A percentile compares a stretch with the other conserved stretches of the same genome.
Evolutionary conservation across 2,888 invertebrate genomes (phyloP).

Genomic region (Monopis laevigella): DNA sequence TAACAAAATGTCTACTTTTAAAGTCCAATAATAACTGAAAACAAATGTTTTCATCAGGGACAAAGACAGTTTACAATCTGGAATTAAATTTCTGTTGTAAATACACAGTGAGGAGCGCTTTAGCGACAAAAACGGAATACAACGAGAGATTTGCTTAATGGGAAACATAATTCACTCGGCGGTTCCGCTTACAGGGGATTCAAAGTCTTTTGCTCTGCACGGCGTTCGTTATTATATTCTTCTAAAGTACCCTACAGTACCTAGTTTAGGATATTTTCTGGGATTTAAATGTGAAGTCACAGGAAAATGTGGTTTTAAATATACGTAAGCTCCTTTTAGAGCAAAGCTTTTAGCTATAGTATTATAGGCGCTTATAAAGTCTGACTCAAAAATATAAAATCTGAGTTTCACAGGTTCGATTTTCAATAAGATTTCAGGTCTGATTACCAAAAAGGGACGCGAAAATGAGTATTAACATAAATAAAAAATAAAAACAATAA

Average conservation of each 20-base stretch:
- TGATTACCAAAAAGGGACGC: no score
- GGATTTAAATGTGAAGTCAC: no score
- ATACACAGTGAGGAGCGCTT: constrained; percentile 37
- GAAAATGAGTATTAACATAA: no score
- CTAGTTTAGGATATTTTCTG: no score
- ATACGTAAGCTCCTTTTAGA: no score
- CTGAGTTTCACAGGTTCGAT: no score
- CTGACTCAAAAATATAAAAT: no score
- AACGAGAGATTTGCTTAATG: constrained; percentile 53
- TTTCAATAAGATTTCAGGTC: no score
- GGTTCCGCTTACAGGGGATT: constrained; percentile 31
- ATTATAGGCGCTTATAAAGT: no score
- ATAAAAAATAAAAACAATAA: no score
- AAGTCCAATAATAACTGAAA: constrained; percentile 6
- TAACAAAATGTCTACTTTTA: neutral
- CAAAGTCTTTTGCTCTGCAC: constrained; percentile 27
- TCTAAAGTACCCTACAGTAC: neutral
- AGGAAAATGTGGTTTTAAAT: no score
- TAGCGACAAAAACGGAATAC: constrained; percentile 46
- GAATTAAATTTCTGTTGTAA: constrained; percentile 23
- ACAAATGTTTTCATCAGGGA: constrained; percentile 10
- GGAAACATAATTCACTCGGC: constrained; percentile 52
- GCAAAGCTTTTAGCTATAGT: no score
- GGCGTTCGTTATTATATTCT: neutral
- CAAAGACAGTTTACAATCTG: constrained; percentile 11